These are phyloP conservation scores for Formica exsecta DNA, from an alignment of 1,140 invertebrate species.

Conservation along the genomic window DNA sequence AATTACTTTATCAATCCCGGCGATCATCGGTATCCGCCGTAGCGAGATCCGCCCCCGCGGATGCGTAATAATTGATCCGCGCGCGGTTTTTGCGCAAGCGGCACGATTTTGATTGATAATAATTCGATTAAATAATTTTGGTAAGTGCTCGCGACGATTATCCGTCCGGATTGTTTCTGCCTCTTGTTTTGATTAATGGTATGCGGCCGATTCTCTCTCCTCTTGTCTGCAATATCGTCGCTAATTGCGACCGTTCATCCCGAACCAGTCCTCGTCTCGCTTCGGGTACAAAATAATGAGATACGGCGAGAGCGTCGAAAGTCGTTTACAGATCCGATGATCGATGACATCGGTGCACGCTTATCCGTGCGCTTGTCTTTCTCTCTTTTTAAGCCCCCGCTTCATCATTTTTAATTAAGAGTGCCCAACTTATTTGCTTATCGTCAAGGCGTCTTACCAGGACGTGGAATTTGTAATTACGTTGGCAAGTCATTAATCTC, in stretches of 20 bases:
- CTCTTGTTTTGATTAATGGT: conserved; percentile 69
- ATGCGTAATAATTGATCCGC: no score
- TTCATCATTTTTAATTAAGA: conserved; percentile 77
- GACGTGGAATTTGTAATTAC: conserved; percentile 62
- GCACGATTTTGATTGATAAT: conserved; percentile 24
- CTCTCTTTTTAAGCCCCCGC: conserved; percentile 28
- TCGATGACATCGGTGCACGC: conserved; percentile 67
- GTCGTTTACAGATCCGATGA: conserved; percentile 65
- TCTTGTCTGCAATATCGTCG: conserved; percentile 43
- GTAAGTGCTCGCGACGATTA: conserved; percentile 31
- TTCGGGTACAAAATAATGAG: conserved; percentile 64
- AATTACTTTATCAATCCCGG: conserved; percentile 18
- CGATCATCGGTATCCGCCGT: neutral
- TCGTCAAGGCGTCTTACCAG: conserved; percentile 37
- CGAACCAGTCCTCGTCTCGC: conserved; percentile 2
- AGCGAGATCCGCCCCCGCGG: neutral
- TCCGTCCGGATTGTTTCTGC: conserved; percentile 63
- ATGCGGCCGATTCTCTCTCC: neutral
- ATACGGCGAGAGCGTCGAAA: conserved; percentile 52
- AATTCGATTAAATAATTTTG: conserved; percentile 56
- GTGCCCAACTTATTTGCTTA: conserved; percentile 70
- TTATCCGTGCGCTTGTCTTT: conserved; percentile 56
- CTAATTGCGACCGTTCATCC: conserved; percentile 66
- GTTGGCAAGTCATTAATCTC: conserved; percentile 48
- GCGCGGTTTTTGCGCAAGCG: neutral